Conservation (phyloP, 2,888 invertebrate species). For the Salpingus planirostris region DNA sequence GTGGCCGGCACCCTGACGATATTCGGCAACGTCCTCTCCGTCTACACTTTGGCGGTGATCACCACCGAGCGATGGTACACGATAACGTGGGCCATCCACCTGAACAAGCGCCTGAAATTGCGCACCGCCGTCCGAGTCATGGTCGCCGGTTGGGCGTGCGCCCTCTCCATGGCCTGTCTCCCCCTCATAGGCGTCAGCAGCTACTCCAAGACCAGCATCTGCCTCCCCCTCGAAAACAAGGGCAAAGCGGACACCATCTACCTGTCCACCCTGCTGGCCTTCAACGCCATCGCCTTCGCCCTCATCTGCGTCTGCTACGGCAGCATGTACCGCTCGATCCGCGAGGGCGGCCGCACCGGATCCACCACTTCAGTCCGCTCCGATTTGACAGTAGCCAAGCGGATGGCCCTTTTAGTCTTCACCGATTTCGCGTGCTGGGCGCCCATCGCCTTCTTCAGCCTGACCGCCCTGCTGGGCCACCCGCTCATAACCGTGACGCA, state of each 20-base stretch:
- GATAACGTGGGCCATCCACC: slow-evolving; percentile 52
- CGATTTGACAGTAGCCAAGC: slow-evolving; percentile 50
- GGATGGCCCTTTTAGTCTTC: slow-evolving; percentile 59
- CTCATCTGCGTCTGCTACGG: slow-evolving; percentile 55
- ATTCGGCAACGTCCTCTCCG: slow-evolving; percentile 55
- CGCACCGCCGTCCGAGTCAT: slow-evolving; percentile 50
- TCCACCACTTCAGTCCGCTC: slow-evolving; percentile 41
- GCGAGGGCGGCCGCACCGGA: slow-evolving; percentile 46
- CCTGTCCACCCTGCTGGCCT: slow-evolving; percentile 47
- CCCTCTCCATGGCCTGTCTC: slow-evolving; percentile 48
- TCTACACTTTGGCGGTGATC: slow-evolving; percentile 57
- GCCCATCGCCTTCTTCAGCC: slow-evolving; percentile 57
- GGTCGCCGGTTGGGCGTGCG: slow-evolving; percentile 51
- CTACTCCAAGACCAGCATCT: slow-evolving; percentile 59
- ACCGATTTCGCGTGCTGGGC: slow-evolving; percentile 56
- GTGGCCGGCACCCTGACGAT: slow-evolving; percentile 58
- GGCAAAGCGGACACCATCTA: slow-evolving; percentile 47
- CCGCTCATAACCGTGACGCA: slow-evolving; percentile 51
- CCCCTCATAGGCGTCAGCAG: slow-evolving; percentile 56
- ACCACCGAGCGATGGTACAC: slow-evolving; percentile 53
- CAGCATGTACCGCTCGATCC: slow-evolving; percentile 53
- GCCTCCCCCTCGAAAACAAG: slow-evolving; percentile 54
- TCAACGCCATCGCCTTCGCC: slow-evolving; percentile 55
- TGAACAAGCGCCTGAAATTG: slow-evolving; percentile 51
- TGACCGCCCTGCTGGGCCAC: slow-evolving; percentile 52